Base-by-base conservation (phyloP, 2,113 vertebrate species). In the Cyprinodon brontotheroides region DNA sequence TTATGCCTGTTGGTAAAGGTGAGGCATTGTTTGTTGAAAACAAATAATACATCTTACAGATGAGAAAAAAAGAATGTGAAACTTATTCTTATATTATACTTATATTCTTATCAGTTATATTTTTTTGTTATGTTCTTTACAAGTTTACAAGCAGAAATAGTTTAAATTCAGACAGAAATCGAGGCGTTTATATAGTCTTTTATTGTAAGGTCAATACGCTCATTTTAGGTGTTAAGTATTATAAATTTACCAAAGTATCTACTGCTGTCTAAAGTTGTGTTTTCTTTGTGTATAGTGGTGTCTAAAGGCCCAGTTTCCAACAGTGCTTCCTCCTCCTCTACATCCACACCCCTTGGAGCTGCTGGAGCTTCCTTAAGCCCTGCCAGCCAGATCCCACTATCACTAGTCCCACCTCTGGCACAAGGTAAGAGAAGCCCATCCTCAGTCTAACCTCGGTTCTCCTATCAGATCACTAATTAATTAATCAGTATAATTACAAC, bases 1-100 rank as follows among this genome's bases (percentile, higher is more conserved):
- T 97, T 81, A 97, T 98, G 96, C 97, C 97, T 77, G 94, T 97
- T 70, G 96, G 96, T 82, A 99, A 97, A 96, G 97, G 97, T 94
- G 64, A 81, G 53, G 36, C 22, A 2, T 60, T 68, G 15, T 38
- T 2, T 15, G 17, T 20, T 53, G 11, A 50, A 10, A 48, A 29
- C n/a, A 15, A 37, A n/a, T 40, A 9, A 11, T 45, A 45, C 11
- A 45, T 59, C n/a, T 70, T 77, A 29, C 47, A 66, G 50, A 38
- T 20, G 15, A 11, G 45, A 57, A 47, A 65, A 61, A 20, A 10
- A 45, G 50, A 15, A 41, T 14, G 2, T 38, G 78, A 62, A 78
- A 75, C n/a, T n/a, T n/a, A n/a, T n/a, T n/a, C 39, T 66, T 50
- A 20, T 50, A 61, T n/a, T n/a, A n/a, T n/a, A n/a, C n/a, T n/a